Evolutionary conservation across 2,113 vertebrate species (phyloP).

Genomic region (Agelaius tricolor): DNA sequence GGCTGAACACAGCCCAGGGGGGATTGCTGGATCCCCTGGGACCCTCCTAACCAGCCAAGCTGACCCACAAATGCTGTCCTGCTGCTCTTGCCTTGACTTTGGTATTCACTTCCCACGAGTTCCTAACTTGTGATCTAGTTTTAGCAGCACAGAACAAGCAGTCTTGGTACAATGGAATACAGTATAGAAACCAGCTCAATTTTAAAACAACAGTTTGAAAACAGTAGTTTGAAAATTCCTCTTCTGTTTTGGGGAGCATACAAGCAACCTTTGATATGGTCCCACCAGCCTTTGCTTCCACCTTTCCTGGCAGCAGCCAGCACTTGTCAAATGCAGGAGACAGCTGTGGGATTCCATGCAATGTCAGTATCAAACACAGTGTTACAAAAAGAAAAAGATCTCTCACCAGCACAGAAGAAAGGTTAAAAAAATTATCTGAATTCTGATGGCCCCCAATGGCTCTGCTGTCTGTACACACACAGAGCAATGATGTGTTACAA

Average conservation of each 20-base stretch:
- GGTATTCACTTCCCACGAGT: background rate
- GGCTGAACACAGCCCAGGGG: background rate
- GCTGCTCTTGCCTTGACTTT: background rate
- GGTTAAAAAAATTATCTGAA: background rate
- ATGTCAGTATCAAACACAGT: background rate
- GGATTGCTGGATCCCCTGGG: background rate
- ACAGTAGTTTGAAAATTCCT: background rate
- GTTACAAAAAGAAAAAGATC: background rate
- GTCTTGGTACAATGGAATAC: background rate
- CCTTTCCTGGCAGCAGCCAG: background rate
- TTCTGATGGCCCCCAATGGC: background rate
- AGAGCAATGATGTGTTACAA: background rate
- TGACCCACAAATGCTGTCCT: background rate
- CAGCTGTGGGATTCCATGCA: background rate
- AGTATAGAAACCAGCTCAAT: background rate
- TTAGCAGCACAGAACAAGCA: background rate
- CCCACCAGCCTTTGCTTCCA: background rate
- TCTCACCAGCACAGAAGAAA: background rate
- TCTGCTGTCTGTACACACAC: background rate
- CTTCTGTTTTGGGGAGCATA: background rate
- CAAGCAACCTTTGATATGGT: background rate
- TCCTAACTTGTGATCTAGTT: background rate
- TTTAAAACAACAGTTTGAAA: background rate
- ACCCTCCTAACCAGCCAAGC: background rate
- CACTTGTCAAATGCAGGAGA: background rate